Evolutionary conservation across 2,113 vertebrate species (phyloP).

Genomic region (Chlorocebus sabaeus): DNA sequence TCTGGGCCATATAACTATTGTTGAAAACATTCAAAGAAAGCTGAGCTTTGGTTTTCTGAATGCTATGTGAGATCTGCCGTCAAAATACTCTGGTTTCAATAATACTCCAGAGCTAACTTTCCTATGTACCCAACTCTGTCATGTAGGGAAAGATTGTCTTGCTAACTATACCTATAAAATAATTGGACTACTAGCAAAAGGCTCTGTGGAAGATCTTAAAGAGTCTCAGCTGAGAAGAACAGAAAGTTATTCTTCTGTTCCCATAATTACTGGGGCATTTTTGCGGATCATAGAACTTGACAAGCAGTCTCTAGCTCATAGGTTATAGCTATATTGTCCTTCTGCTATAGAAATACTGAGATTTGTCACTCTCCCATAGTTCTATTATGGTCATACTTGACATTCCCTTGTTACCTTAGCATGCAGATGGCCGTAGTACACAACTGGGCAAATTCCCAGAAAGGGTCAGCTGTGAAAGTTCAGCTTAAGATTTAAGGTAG

Average conservation of each 20-base stretch:
- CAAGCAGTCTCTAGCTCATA: background rate
- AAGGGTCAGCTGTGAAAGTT: background rate
- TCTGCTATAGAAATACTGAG: background rate
- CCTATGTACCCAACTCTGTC: background rate
- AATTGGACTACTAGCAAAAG: background rate
- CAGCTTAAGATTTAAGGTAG: background rate
- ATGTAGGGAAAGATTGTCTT: background rate
- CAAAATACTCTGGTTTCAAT: background rate
- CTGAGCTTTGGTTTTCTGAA: background rate
- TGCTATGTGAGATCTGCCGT: background rate
- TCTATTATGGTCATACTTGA: background rate
- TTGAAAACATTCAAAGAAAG: background rate
- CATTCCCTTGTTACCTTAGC: background rate
- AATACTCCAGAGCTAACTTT: background rate
- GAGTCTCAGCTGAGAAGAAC: background rate
- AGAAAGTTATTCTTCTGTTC: background rate
- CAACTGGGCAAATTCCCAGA: background rate
- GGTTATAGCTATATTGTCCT: background rate
- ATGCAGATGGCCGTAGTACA: background rate
- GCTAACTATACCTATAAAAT: background rate
- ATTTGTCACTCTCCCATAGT: background rate
- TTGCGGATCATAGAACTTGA: background rate
- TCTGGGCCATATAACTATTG: background rate
- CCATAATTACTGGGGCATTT: background rate
- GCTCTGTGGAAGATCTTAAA: background rate